These are phyloP conservation scores for Pocota personata DNA, from an alignment of 2,888 invertebrate species.

Conservation along the genomic window DNA sequence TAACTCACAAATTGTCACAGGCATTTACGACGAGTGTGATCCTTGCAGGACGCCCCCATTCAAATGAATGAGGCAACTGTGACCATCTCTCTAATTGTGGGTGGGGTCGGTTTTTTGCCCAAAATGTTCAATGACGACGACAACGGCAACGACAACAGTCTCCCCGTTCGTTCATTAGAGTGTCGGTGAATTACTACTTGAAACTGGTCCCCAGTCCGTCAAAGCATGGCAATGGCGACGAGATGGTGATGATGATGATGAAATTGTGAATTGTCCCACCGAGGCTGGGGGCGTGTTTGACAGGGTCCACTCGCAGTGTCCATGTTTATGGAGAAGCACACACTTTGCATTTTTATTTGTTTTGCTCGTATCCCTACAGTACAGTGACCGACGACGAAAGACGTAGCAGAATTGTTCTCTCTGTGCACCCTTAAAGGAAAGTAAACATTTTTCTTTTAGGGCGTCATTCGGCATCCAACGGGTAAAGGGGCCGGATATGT, in stretches of 20 bases:
- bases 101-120: neutral
- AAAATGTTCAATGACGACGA: slow-evolving; percentile 7
- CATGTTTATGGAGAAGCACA: slow-evolving; percentile 11
- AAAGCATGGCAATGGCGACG: slow-evolving; percentile 8
- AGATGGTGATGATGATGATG: slow-evolving; percentile 38
- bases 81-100: neutral
- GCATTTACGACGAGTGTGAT: slow-evolving; percentile 30
- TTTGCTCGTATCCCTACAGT: slow-evolving; percentile 20
- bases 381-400: slow-evolving; percentile 22
- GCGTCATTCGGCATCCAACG: neutral
- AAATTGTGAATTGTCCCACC: slow-evolving; percentile 27
- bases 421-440: slow-evolving; percentile 29
- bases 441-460: slow-evolving; percentile 31
- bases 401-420: slow-evolving; percentile 10
- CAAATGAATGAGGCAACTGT: slow-evolving; percentile 34
- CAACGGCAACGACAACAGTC: neutral
- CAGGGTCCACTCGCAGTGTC: neutral
- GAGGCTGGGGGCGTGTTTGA: slow-evolving; percentile 14
- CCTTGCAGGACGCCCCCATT: slow-evolving; percentile 20
- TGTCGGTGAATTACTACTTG: slow-evolving; percentile 38
- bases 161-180: slow-evolving; percentile 26
- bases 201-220: slow-evolving; percentile 34
- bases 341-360: slow-evolving; percentile 63
- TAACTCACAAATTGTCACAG: slow-evolving; percentile 37
- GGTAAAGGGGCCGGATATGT: neutral